Evolutionary conservation across 2,797 vertebrate species (phyloP).

Genomic region (Sebastes aleutianus): DNA sequence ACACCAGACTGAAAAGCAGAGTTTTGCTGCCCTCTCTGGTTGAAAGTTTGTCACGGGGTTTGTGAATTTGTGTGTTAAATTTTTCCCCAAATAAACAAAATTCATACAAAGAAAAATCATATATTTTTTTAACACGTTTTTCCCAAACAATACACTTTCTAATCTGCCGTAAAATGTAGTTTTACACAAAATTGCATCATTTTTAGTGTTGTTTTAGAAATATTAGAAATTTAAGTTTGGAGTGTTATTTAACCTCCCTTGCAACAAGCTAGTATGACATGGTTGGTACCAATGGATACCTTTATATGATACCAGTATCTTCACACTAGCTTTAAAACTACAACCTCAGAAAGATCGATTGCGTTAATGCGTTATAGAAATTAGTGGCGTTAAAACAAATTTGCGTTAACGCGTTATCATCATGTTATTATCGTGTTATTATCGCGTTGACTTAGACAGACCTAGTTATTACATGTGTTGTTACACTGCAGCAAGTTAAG

Average conservation of each 20-base stretch:
- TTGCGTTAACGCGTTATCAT: too few relatives aligned
- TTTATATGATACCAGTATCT: too few relatives aligned
- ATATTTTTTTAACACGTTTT: not conserved
- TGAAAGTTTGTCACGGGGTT: not conserved
- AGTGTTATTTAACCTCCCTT: too few relatives aligned
- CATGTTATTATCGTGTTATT: too few relatives aligned
- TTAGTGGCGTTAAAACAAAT: too few relatives aligned
- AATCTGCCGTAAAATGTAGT: not conserved
- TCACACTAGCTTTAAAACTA: too few relatives aligned
- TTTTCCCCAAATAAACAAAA: not conserved
- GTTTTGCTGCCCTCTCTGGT: not conserved
- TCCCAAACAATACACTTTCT: not conserved
- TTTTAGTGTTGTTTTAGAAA: not conserved
- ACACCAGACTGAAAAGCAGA: too few relatives aligned
- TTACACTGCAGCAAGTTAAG: not conserved
- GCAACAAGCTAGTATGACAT: too few relatives aligned
- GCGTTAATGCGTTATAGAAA: too few relatives aligned
- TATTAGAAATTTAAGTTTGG: not conserved
- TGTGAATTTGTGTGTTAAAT: not conserved
- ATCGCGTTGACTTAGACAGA: too few relatives aligned
- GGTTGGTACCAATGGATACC: too few relatives aligned
- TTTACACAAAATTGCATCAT: not conserved
- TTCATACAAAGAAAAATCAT: not conserved
- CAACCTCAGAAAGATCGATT: too few relatives aligned
- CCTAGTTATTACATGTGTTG: not conserved